A percentile compares a stretch with the other conserved stretches of the same genome.
phyloP scores from a whole-genome alignment of 2,888 invertebrate genomes.

The Rotaria magnacalcarata region DNA sequence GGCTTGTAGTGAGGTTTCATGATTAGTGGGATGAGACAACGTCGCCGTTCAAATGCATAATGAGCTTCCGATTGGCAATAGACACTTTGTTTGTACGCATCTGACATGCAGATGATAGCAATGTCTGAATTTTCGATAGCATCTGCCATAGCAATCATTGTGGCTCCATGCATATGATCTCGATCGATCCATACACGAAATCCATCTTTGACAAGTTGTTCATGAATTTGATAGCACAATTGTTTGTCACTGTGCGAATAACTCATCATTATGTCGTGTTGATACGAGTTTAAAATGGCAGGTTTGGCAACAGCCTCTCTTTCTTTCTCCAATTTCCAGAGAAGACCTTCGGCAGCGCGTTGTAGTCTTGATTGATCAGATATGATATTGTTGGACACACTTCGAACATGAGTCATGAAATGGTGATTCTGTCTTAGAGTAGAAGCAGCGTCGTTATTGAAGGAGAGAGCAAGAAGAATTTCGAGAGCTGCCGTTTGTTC shows the following conservation, averaged over 20 bases:
- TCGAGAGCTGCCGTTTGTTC: background rate
- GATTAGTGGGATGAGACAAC: background rate
- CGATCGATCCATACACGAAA: constrained; percentile 16
- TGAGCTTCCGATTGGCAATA: constrained; percentile 35
- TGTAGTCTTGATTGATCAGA: background rate
- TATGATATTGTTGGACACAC: background rate
- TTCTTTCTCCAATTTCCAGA: constrained; percentile 33
- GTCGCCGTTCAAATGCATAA: constrained; percentile 19
- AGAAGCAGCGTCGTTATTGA: background rate
- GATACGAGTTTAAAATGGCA: background rate
- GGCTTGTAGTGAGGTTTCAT: background rate
- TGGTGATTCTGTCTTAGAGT: background rate
- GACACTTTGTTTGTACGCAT: constrained; percentile 33
- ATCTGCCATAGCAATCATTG: background rate
- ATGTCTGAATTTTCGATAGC: background rate
- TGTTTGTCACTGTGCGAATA: background rate
- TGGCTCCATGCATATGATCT: background rate
- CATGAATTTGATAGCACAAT: constrained; percentile 2
- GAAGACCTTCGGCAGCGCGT: background rate
- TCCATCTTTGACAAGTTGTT: background rate
- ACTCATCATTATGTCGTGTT: constrained; percentile 34
- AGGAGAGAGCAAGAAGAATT: background rate
- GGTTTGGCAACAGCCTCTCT: background rate
- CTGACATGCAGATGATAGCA: background rate
- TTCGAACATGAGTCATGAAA: background rate